Evolutionary conservation across 2,113 vertebrate species (phyloP), one percentile per base, ranked within the genome.

Genomic region (Guaruba guarouba): DNA sequence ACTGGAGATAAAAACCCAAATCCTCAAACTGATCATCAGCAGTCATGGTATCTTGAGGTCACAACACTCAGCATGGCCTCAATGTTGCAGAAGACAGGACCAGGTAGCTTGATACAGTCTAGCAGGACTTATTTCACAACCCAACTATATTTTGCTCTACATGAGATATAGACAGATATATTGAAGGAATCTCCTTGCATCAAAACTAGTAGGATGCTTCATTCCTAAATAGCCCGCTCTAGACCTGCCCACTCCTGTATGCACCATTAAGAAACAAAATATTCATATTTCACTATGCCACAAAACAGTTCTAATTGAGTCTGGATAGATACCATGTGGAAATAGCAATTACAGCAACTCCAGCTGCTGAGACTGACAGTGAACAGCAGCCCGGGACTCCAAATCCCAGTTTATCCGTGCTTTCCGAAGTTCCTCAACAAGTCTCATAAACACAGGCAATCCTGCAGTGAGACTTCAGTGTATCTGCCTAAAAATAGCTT

Each of bases 111-210:
- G 18, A 27, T 9, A 49, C 7, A 39, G 29, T 15, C 67, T 7
- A 23, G 3, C 11, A 39, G 70, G 37, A 62, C 28, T 62, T 37
- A 13, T 6, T 77, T 48, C 2, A 2, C 35, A 74, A 51, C 14
- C 4, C 43, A 66, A 11, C 7, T 35, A 6, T 33, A 8, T 9
- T 13, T 35, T 25, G 17, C 29, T 46, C 10, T 39, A 31, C 10
- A 1, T 0, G 0, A 37, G 14, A 11, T 5, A 13, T 1, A 6
- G 22, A 12, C 23, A 7, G 13, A 46, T 1, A 18, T 17, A 22
- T 8, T 2, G 1, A 39, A 22, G 10, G 27, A 9, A 63, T n/a
- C 10, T 57, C 54, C 37, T 15, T 6, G 25, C 37, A 19, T 7
- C 51, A 8, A 18, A 61, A n/a, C 17, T 9, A 33, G 11, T 3